Base-by-base conservation (phyloP, 2,113 vertebrate species). In the Cinclus mexicanus region DNA sequence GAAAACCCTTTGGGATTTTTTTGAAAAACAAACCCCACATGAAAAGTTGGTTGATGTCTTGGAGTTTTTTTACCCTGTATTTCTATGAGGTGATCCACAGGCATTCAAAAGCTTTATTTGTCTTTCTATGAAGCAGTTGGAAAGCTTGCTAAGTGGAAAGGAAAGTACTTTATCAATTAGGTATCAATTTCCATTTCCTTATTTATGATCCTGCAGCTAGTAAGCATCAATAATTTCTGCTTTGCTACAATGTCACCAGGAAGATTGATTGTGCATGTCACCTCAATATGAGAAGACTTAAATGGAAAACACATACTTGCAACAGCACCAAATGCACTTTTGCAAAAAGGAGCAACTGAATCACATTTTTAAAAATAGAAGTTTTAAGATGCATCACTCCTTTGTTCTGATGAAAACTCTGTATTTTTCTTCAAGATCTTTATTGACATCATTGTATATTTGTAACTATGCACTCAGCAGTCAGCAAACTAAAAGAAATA, bases 241-340 rank as follows among this genome's bases (percentile, higher is more conserved):
- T 98, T 98, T 98, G 97, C 97, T 98, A 97, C 97, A 98, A 97
- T 98, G 98, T 98, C 98, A 97, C 97, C 78, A 93, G 87, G 97
- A 98, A 98, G 98, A 99, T 98, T 98, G 98, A 99, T 98, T 99
- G 98, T 96, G 94, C 97, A 88, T 97, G 97, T 98, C 98, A 97
- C 94, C 96, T 97, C 88, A 70, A 97, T 98, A 98, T 97, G 98
- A 98, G 98, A 98, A 98, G 98, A 98, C 98, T 98, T 98, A 98
- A 98, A 98, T 98, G 97, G 98, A 98, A 98, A 98, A 98, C 97
- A 98, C 97, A 98, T 98, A 97, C 97, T 98, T 97, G 97, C 97
- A 98, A 98, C 97, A 97, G 94, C 96, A 98, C 97, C 97, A 97
- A 98, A 98, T 96, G 96, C 96, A 98, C 98, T 98, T 97, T 97